Evolutionary conservation across 2,113 vertebrate genomes (phyloP).

Genomic region (Telmatochromis brachygnathus): DNA sequence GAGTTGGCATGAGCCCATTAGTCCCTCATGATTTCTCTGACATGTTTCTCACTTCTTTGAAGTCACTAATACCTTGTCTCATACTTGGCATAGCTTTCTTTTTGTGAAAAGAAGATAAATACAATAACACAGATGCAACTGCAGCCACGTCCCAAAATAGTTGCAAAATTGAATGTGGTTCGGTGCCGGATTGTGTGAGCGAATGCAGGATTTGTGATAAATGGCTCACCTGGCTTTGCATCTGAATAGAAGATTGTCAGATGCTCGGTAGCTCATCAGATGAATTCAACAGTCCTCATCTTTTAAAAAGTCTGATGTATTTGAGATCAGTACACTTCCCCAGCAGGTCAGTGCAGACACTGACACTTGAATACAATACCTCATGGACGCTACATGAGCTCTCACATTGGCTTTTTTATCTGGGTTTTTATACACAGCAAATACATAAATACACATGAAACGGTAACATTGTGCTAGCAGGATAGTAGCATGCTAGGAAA

Average conservation of each 20-base stretch:
- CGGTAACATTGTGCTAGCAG: background rate
- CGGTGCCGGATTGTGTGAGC: background rate
- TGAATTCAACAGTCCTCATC: constrained; percentile 1
- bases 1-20: constrained; percentile 45
- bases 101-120: background rate
- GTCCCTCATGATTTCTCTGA: constrained; percentile 39
- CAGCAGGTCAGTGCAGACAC: background rate
- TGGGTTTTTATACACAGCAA: background rate
- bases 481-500: background rate
- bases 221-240: background rate
- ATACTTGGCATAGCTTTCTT: background rate
- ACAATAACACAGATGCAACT: background rate
- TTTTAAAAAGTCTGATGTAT: constrained; percentile 26
- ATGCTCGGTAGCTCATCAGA: constrained; percentile 4
- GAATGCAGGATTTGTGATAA: background rate
- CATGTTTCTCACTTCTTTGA: constrained; percentile 28
- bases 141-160: background rate
- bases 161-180: background rate
- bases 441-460: constrained; percentile 22
- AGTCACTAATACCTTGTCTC: constrained; percentile 12
- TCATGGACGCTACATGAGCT: background rate
- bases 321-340: constrained; percentile 8
- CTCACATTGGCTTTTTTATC: constrained; percentile 4
- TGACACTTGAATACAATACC: constrained; percentile 26
- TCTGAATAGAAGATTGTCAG: background rate